These are phyloP conservation scores for Ceratina japonica DNA, from an alignment of 1,140 invertebrate genomes.

Conservation along the genomic window DNA sequence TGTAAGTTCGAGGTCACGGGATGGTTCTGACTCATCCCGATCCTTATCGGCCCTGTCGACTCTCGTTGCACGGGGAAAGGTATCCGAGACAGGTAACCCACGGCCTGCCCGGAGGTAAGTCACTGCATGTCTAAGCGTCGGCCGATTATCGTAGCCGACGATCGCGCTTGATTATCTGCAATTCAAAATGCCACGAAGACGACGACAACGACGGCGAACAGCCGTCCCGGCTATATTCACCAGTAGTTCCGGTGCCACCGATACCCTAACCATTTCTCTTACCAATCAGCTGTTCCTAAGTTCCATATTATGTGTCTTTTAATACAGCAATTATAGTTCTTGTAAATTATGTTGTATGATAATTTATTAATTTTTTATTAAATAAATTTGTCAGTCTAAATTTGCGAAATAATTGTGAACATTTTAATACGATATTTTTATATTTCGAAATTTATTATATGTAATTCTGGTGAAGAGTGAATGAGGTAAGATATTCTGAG, in stretches of 20 bases:
- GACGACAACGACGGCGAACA: constrained; percentile 32
- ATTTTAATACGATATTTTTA: too few relatives aligned
- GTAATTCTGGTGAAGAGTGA: too few relatives aligned
- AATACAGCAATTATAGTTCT: too few relatives aligned
- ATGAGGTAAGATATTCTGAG: too few relatives aligned
- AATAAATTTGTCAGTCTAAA: too few relatives aligned
- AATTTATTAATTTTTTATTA: too few relatives aligned
- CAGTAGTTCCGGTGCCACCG: constrained; percentile 54
- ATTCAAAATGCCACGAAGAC: constrained; percentile 65
- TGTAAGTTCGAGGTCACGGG: constrained; percentile 52
- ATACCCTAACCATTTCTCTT: constrained; percentile 26
- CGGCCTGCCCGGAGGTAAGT: constrained; percentile 63
- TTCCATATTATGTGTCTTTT: too few relatives aligned
- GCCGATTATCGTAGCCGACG: constrained; percentile 64
- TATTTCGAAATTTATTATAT: too few relatives aligned
- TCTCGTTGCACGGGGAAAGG: constrained; percentile 59
- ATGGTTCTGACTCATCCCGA: constrained; percentile 57
- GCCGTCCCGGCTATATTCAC: constrained; percentile 42
- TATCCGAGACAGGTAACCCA: constrained; percentile 64
- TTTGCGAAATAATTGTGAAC: too few relatives aligned
- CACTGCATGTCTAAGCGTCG: constrained; percentile 68
- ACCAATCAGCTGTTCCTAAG: constrained; percentile 43
- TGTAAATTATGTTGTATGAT: too few relatives aligned
- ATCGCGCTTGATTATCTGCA: constrained; percentile 70
- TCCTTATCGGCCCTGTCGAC: constrained; percentile 59